These are phyloP conservation scores for Ylistrum balloti DNA, from an alignment of 1,140 invertebrate genomes.

Conservation along the genomic window DNA sequence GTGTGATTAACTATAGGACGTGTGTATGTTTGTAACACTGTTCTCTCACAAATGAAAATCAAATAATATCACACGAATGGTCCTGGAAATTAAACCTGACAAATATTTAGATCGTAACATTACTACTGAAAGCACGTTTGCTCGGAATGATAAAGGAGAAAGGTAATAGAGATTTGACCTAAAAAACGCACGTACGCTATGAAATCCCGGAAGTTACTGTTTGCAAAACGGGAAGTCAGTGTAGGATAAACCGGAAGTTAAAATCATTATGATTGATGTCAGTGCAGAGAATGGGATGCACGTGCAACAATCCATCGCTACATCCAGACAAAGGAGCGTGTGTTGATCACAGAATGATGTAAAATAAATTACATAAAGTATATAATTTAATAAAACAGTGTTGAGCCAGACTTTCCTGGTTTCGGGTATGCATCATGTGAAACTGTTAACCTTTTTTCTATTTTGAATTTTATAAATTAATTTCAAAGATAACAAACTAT, in stretches of 20 bases:
- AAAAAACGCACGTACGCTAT: slow-evolving; percentile 1
- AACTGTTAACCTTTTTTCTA: too few relatives aligned
- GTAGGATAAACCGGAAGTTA: neutral
- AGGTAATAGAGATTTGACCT: neutral
- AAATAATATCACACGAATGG: neutral
- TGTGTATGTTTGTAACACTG: too few relatives aligned
- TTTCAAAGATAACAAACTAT: too few relatives aligned
- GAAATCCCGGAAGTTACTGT: neutral
- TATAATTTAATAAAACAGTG: too few relatives aligned
- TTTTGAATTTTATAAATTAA: too few relatives aligned
- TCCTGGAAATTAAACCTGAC: neutral
- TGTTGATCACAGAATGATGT: too few relatives aligned
- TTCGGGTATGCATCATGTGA: too few relatives aligned
- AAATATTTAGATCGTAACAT: neutral
- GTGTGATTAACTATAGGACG: too few relatives aligned
- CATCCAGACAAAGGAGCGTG: neutral
- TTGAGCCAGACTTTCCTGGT: too few relatives aligned
- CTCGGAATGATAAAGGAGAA: neutral
- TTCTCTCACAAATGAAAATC: neutral
- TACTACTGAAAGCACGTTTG: neutral
- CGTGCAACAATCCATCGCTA: neutral
- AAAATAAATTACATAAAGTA: too few relatives aligned
- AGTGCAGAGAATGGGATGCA: neutral
- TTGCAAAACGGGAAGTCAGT: slow-evolving; percentile 11
- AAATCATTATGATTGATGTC: neutral